A percentile compares a stretch with the other conserved stretches of the same genome.
Conservation (phyloP, 2,113 vertebrate species). For the Platichthys stellatus region DNA sequence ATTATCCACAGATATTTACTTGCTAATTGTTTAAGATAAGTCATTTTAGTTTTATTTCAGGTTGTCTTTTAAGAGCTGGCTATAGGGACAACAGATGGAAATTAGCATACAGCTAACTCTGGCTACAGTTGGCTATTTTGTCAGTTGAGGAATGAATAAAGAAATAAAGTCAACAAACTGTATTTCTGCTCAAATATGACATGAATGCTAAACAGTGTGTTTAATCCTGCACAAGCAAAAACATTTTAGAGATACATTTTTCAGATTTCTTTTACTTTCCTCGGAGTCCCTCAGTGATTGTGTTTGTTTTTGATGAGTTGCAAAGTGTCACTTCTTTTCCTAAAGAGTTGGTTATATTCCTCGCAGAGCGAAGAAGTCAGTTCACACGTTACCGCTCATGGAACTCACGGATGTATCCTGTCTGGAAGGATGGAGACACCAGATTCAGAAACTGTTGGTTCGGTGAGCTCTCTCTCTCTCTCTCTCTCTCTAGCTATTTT, state of each 20-base stretch:
- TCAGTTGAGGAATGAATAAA: too few species aligned
- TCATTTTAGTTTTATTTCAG: too few species aligned
- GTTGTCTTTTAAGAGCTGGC: too few species aligned
- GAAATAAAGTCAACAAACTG: not conserved
- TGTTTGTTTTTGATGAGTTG: not conserved
- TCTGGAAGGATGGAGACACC: constrained; percentile 84
- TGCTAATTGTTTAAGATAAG: too few species aligned
- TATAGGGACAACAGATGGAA: too few species aligned
- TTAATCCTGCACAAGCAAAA: too few species aligned
- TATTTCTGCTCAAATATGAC: not conserved
- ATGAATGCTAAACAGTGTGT: not conserved
- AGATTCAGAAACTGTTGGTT: constrained; percentile 86
- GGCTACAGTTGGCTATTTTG: too few species aligned
- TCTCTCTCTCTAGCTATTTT: not conserved
- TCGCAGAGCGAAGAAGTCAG: constrained; percentile 71
- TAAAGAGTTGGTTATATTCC: not conserved
- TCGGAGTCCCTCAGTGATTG: not conserved
- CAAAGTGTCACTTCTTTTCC: not conserved
- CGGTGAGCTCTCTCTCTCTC: constrained; percentile 79
- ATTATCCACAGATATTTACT: too few species aligned
- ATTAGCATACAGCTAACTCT: too few species aligned
- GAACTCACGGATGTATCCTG: constrained; percentile 86
- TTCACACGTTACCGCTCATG: constrained; percentile 83
- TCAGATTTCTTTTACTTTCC: too few species aligned
- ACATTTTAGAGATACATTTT: not conserved